phyloP scores from a whole-genome alignment of 37 sponge, comb jelly and placozoan species.

The Sycon ciliatum region DNA sequence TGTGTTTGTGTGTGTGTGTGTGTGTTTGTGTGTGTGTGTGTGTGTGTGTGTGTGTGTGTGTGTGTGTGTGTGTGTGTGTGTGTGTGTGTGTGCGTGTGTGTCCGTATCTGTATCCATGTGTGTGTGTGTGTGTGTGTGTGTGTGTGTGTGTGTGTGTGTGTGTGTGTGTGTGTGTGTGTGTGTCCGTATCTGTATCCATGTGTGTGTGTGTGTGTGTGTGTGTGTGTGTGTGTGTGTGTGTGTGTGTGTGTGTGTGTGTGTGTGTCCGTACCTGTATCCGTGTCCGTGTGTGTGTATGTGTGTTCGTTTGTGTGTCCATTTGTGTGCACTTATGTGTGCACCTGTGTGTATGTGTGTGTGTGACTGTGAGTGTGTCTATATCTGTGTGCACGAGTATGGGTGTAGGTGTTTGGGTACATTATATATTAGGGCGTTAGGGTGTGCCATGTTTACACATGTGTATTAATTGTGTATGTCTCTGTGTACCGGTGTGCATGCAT shows the following conservation, averaged over 20 bases:
- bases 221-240: constrained; percentile 18
- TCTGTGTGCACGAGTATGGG: no score
- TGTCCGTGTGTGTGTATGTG: no score
- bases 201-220: constrained; percentile 8
- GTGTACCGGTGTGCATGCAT: no score
- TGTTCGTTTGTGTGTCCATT: no score
- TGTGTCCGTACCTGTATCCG: not conserved
- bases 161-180: constrained; percentile 28
- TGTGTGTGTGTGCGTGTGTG: constrained; percentile 28
- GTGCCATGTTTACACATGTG: not conserved
- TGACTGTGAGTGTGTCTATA: no score
- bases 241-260: constrained; percentile 22
- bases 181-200: not conserved
- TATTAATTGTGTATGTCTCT: not conserved
- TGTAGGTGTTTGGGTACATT: no score
- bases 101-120: no score
- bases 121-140: constrained; percentile 29
- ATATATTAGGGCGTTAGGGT: not conserved
- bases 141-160: constrained; percentile 31
- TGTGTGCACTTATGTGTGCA: no score
- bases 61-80: constrained; percentile 27
- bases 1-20: constrained; percentile 24
- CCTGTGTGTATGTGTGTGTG: no score
- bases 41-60: constrained; percentile 30
- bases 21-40: constrained; percentile 12